Conservation (phyloP, 2,888 invertebrate genomes). For the Anthoptus insignis region DNA sequence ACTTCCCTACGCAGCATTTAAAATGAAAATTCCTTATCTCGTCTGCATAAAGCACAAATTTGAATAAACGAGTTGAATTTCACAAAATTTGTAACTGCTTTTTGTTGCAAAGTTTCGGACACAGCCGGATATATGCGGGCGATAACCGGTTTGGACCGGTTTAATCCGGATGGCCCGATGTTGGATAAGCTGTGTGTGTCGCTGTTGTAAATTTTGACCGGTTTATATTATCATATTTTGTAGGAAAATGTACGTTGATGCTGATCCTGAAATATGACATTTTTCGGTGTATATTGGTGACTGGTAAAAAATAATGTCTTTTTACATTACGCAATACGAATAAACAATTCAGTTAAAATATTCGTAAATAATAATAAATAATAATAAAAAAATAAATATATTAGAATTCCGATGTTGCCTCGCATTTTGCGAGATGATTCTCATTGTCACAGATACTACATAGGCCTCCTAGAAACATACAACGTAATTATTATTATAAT, state of each 20-base stretch:
- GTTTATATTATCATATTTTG: slow-evolving; percentile 28
- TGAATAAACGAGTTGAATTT: neutral
- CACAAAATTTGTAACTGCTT: slow-evolving; percentile 28
- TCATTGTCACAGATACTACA: no score
- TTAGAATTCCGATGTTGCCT: no score
- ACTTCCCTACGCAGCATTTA: neutral
- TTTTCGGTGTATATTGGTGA: neutral
- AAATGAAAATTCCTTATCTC: neutral
- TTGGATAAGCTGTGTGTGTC: slow-evolving; percentile 52
- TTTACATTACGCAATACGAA: no score
- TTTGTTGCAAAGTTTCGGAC: slow-evolving; percentile 43
- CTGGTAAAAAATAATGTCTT: neutral
- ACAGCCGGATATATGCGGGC: slow-evolving; percentile 52
- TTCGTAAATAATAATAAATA: no score
- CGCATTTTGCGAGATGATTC: no score
- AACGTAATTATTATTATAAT: no score
- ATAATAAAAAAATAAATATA: no score
- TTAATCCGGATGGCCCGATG: slow-evolving; percentile 57
- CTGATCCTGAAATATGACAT: slow-evolving; percentile 10
- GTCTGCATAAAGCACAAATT: slow-evolving; percentile 9
- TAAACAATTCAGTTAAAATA: no score
- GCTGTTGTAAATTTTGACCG: slow-evolving; percentile 42
- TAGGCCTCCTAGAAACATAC: no score
- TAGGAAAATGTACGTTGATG: slow-evolving; percentile 6
- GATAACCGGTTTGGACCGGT: slow-evolving; percentile 57